Evolutionary conservation across 2,113 vertebrate species (phyloP).

Genomic region (Rattus rattus): DNA sequence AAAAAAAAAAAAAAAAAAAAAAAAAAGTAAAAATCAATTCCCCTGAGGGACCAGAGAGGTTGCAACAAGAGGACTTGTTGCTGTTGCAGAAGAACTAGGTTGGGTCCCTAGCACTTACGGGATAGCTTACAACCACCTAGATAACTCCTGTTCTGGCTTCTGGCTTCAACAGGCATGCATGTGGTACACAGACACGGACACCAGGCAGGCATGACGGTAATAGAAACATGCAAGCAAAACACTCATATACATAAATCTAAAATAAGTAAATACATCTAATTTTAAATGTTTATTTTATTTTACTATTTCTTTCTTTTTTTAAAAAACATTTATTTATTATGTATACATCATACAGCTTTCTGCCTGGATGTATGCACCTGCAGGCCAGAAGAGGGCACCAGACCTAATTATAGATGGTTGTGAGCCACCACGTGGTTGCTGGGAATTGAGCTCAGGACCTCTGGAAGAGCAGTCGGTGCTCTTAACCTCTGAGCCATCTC

Average conservation of each 20-base stretch:
- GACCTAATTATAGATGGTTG: no score
- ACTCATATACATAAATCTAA: background rate
- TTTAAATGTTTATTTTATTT: background rate
- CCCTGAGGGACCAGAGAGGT: background rate
- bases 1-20: no score
- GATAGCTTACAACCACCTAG: no score
- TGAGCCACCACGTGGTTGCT: no score
- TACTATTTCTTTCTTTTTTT: no score
- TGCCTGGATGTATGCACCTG: no score
- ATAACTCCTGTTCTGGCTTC: background rate
- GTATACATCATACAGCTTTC: no score
- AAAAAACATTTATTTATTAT: no score
- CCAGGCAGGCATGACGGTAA: background rate
- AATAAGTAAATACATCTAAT: background rate
- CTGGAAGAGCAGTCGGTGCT: no score
- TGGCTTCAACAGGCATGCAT: background rate
- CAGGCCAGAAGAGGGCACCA: no score
- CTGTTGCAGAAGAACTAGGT: background rate
- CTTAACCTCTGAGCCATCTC: no score
- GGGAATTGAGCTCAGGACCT: no score
- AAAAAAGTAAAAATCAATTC: background rate
- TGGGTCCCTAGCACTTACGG: background rate
- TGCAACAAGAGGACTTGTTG: background rate
- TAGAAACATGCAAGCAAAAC: background rate
- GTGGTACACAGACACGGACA: background rate